A percentile compares a stretch with the other conserved stretches of the same genome.
phyloP scores from a whole-genome alignment of 1,140 invertebrate genomes.

The Saccostrea glomerata region DNA sequence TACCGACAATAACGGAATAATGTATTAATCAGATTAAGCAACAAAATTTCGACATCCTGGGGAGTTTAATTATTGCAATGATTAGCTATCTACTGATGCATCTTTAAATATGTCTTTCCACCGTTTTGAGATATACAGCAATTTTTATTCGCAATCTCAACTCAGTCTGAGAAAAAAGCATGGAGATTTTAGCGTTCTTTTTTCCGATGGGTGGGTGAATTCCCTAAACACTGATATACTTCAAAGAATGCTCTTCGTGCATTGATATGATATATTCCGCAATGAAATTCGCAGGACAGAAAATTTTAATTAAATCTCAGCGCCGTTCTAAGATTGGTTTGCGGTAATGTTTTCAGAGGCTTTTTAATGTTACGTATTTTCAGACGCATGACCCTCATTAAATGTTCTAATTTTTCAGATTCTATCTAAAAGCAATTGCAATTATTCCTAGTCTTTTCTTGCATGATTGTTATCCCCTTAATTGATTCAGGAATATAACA shows the following conservation, averaged over 20 bases:
- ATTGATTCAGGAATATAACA: constrained; percentile 32
- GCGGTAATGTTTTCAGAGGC: constrained; percentile 25
- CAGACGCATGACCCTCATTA: constrained; percentile 26
- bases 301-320: constrained; percentile 32
- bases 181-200: not conserved
- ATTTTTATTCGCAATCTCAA: not conserved
- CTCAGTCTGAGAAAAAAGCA: constrained; percentile 13
- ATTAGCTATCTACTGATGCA: constrained; percentile 21
- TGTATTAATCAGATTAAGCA: constrained; percentile 37
- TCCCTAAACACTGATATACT: constrained; percentile 20
- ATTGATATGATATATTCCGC: constrained; percentile 32
- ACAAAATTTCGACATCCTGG: constrained; percentile 26
- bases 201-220: constrained; percentile 32
- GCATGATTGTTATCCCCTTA: constrained; percentile 16
- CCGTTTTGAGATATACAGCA: constrained; percentile 5
- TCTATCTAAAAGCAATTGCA: constrained; percentile 23
- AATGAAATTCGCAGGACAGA: constrained; percentile 28
- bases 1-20: constrained; percentile 30
- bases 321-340: constrained; percentile 19
- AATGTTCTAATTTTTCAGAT: constrained; percentile 23
- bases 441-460: constrained; percentile 4
- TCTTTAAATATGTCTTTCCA: constrained; percentile 25
- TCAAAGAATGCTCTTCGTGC: constrained; percentile 25
- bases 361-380: constrained; percentile 31
- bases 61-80: constrained; percentile 30